phyloP scores from a whole-genome alignment of 2,113 vertebrate species.

The Syngnathoides biaculeatus region DNA sequence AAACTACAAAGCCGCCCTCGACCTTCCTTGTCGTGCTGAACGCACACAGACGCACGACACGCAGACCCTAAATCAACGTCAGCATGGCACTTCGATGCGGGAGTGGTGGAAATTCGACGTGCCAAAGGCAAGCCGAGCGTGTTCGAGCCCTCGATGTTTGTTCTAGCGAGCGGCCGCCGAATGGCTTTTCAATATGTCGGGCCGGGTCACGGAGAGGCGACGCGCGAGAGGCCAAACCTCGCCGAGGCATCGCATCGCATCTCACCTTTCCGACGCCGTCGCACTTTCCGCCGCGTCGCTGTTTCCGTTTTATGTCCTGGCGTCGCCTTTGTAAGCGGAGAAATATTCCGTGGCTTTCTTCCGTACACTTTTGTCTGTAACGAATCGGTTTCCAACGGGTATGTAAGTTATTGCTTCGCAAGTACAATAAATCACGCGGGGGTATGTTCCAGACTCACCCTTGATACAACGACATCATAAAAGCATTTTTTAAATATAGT shows the following conservation, averaged over 20 bases:
- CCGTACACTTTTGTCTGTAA: background rate
- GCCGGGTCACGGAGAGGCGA: constrained; percentile 56
- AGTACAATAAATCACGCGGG: background rate
- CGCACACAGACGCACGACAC: constrained; percentile 16
- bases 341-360: background rate
- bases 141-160: constrained; percentile 59
- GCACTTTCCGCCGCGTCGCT: background rate
- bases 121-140: constrained; percentile 55
- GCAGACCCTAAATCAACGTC: constrained; percentile 39
- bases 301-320: constrained; percentile 2
- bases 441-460: background rate
- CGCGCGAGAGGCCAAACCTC: constrained; percentile 49
- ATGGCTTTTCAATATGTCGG: constrained; percentile 64
- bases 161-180: constrained; percentile 48
- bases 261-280: constrained; percentile 42
- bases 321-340: background rate
- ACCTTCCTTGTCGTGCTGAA: constrained; percentile 19
- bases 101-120: constrained; percentile 61
- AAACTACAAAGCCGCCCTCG: constrained; percentile 46
- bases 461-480: background rate
- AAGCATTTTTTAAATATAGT: too few relatives aligned
- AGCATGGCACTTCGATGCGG: constrained; percentile 42
- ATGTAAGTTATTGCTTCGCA: background rate
- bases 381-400: background rate
- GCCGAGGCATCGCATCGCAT: constrained; percentile 52